Base-by-base conservation (phyloP, 1,140 invertebrate species). In the Campoletis sonorensis region DNA sequence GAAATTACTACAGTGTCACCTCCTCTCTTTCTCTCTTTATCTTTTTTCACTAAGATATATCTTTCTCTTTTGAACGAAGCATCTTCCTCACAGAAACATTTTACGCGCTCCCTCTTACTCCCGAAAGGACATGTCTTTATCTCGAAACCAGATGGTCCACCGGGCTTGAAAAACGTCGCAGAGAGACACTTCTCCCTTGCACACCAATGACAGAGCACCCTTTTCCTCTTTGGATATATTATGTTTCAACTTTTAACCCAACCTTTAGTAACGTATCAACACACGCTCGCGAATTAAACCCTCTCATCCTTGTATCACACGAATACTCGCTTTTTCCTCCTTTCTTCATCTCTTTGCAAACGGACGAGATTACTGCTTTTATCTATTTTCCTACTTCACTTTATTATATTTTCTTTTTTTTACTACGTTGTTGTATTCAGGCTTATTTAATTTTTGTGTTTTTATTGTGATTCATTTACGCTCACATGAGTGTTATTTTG, bases 1-100 rank as follows among this genome's bases (percentile, higher is more conserved):
- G 45, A 79, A 79, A 79, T 79, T 79, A 79, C 79, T 79, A 71
- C 79, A 71, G 40, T 67, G n/a, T 51, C 76, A 33, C 33, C 64
- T 72, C 76, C 0, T 26, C 27, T 27, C 21, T 37, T 68, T 79
- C 37, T 79, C 77, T n/a, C 21, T 40, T 37, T 72, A 33, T 72
- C 70, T 72, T 64, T 23, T 58, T 23, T n/a, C 16, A 58, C 68
- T 5, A 16, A 18, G 15, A 40, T 40, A 18, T 21, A 7, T 33
- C n/a, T 72, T 11, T 2, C 70, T 72, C 70, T 72, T 18, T 54
- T 54, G 1, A n/a, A 8, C 61, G 21, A 64, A 10, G 1, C 61
- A 64, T 27, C 61, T n/a, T 64, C 61, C 23, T 15, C 58, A n/a
- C 37, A 23, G 21, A 1, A 11, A 10, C 71, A 49, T 73, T 51